Conservation (phyloP, 2,113 vertebrate genomes). For the Hydrolagus affinis region DNA sequence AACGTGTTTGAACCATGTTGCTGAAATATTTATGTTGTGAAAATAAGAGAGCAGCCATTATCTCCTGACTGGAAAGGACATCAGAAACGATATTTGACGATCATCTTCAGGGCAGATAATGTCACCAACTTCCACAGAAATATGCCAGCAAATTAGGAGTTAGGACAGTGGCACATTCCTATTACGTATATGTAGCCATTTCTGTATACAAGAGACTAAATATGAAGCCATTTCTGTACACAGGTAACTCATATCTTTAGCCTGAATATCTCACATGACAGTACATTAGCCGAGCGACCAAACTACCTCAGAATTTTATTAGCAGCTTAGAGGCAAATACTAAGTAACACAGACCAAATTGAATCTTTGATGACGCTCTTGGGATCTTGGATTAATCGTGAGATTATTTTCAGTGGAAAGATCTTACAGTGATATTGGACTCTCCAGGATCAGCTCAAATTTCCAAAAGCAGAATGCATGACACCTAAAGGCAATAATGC, state of each 20-base stretch:
- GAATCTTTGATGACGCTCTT: constrained; percentile 40
- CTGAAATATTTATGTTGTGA: not conserved
- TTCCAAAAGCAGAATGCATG: not conserved
- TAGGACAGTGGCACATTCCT: not conserved
- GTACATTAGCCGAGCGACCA: constrained; percentile 40
- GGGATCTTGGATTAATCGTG: constrained; percentile 34
- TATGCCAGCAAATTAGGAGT: not conserved
- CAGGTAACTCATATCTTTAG: constrained; percentile 35
- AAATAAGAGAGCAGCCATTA: not conserved
- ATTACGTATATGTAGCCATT: not conserved
- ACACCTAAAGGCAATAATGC: not conserved
- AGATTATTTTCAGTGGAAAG: not conserved
- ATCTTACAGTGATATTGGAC: not conserved
- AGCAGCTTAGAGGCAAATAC: constrained; percentile 42
- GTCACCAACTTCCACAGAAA: not conserved
- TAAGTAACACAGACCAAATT: constrained; percentile 42
- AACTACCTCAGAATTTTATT: constrained; percentile 41
- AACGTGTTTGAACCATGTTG: not conserved
- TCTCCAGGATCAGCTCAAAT: not conserved
- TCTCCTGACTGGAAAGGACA: not conserved
- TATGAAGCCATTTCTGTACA: constrained; percentile 29
- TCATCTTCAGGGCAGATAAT: not conserved
- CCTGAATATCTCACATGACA: constrained; percentile 39
- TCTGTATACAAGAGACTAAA: constrained; percentile 31
- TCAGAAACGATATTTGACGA: not conserved